Percentiles rank a stretch among this genome's conserved stretches.
Evolutionary conservation across 1,140 invertebrate genomes (phyloP).

Genomic region (Harpegnathos saltator): DNA sequence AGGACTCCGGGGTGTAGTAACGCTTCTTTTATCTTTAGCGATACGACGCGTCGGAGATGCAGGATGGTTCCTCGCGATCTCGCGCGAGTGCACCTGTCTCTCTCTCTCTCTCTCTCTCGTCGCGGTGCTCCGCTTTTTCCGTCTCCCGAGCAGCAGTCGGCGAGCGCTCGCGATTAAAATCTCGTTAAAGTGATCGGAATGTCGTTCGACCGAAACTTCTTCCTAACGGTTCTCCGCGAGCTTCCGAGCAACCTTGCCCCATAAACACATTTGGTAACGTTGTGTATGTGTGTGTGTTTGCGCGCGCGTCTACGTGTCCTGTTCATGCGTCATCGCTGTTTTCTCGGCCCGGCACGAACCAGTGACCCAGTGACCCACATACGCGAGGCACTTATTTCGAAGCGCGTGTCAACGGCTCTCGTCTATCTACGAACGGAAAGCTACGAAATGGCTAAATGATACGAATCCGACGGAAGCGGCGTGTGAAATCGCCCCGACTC

Average conservation of each 20-base stretch:
- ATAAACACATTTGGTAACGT: conserved; percentile 40
- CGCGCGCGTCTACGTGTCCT: conserved; percentile 26
- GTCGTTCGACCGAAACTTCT: conserved; percentile 26
- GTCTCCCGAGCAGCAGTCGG: too few relatives aligned
- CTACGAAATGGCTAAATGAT: neutral
- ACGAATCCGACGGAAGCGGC: neutral
- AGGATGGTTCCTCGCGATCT: neutral
- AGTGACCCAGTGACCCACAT: conserved; percentile 46
- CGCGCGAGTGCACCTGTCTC: too few relatives aligned
- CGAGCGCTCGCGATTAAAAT: conserved; percentile 3
- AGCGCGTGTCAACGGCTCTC: conserved; percentile 9
- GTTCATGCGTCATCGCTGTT: conserved; percentile 52
- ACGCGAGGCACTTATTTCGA: conserved; percentile 40
- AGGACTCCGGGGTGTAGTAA: conserved; percentile 14
- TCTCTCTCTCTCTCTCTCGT: neutral
- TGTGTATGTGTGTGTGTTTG: neutral
- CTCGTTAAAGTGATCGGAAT: neutral
- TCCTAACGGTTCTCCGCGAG: neutral
- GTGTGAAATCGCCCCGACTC: neutral
- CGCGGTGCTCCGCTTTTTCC: too few relatives aligned
- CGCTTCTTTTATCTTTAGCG: conserved; percentile 29
- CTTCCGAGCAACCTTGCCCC: conserved; percentile 45
- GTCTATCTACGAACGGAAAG: too few relatives aligned
- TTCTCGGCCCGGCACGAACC: conserved; percentile 32
- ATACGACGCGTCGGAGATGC: neutral